Conservation (phyloP, 2,797 vertebrate genomes). For the Pseudomugil tenellus region DNA sequence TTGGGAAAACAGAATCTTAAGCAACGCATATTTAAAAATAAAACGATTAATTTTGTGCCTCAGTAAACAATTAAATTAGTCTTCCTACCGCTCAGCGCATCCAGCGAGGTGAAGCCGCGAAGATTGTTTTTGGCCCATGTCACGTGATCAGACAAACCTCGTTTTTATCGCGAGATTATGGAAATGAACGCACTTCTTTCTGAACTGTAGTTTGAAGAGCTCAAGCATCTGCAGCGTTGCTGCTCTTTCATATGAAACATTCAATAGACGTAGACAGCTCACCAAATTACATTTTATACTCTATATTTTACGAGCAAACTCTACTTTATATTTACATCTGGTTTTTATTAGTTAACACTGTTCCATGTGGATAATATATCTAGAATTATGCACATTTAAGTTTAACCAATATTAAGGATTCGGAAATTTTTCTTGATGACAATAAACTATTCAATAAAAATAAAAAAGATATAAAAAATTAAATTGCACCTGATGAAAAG, state of each 20-base stretch:
- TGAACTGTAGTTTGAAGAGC: not conserved
- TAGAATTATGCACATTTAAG: too few species aligned
- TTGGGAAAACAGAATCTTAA: accelerated
- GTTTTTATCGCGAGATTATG: slow-evolving; percentile 52
- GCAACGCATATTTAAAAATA: accelerated
- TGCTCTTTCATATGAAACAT: not conserved
- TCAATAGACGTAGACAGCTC: not conserved
- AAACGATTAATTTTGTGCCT: not conserved
- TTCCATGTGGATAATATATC: too few species aligned
- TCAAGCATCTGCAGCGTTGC: too few species aligned
- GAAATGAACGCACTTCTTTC: not conserved
- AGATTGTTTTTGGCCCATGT: slow-evolving; percentile 13
- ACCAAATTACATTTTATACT: too few species aligned
- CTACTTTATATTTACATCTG: too few species aligned
- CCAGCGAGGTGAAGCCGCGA: slow-evolving; percentile 45
- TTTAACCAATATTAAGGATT: too few species aligned
- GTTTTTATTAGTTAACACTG: too few species aligned
- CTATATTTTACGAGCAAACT: too few species aligned
- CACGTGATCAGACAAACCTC: slow-evolving; percentile 51
- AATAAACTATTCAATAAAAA: too few species aligned
- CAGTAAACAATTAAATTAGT: slow-evolving; percentile 45
- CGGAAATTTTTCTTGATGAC: too few species aligned
- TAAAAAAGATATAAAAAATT: too few species aligned
- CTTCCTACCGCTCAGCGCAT: slow-evolving; percentile 55
- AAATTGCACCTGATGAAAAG: too few species aligned